These are phyloP conservation scores for Meteorus colon DNA, from an alignment of 2,888 invertebrate species.

Conservation along the genomic window DNA sequence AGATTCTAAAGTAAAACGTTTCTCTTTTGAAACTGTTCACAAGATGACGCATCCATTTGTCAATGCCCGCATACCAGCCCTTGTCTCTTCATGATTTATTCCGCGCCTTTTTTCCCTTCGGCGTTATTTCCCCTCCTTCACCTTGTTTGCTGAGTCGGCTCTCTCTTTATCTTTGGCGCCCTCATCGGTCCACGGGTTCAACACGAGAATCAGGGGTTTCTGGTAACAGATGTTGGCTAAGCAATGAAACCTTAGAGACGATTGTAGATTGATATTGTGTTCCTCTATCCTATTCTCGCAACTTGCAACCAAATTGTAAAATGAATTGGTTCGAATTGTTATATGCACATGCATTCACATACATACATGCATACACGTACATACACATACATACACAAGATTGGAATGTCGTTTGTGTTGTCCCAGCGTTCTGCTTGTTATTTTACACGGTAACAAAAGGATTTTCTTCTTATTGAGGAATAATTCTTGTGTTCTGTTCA, in stretches of 20 bases:
- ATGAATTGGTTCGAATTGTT: background rate
- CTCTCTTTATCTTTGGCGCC: background rate
- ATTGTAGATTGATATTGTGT: constrained; percentile 65
- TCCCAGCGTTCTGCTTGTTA: background rate
- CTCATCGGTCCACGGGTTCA: background rate
- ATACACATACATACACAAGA: background rate
- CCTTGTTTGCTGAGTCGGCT: constrained; percentile 15
- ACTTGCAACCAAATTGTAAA: background rate
- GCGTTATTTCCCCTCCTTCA: constrained; percentile 1
- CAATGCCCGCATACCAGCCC: constrained; percentile 42
- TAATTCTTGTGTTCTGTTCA: too few species aligned
- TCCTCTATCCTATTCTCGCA: background rate
- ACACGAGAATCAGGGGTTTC: constrained; percentile 28
- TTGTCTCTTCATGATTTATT: constrained; percentile 39
- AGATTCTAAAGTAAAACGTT: background rate
- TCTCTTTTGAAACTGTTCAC: constrained; percentile 2
- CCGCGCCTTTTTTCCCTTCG: constrained; percentile 25
- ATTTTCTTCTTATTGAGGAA: too few species aligned
- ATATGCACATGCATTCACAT: background rate
- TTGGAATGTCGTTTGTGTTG: background rate
- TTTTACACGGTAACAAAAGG: too few species aligned
- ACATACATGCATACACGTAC: background rate
- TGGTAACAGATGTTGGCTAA: constrained; percentile 41
- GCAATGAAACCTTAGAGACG: constrained; percentile 40
- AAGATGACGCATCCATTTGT: constrained; percentile 51